phyloP scores from a whole-genome alignment of 2,888 invertebrate genomes.

The Siphlonurus alternatus region DNA sequence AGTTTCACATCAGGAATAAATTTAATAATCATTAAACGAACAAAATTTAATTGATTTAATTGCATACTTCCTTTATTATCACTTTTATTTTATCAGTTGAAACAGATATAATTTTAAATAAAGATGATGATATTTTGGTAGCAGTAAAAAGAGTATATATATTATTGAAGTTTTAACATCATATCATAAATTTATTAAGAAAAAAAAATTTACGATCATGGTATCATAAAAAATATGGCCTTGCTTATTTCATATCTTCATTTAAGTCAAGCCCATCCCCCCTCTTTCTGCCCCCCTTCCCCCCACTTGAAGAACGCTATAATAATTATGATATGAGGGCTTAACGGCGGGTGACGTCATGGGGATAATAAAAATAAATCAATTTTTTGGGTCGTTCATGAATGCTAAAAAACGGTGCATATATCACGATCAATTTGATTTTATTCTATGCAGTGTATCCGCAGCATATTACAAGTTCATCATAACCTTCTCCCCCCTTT shows the following conservation, averaged over 20 bases:
- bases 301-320: neutral
- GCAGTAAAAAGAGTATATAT: too few relatives aligned
- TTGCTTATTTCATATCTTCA: neutral
- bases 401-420: neutral
- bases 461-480: slow-evolving; percentile 1
- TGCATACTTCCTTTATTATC: too few relatives aligned
- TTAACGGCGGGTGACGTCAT: neutral
- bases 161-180: neutral
- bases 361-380: slow-evolving; percentile 2
- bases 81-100: too few relatives aligned
- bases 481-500: neutral
- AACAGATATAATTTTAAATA: too few relatives aligned
- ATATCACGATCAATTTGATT: slow-evolving; percentile 3
- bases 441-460: neutral
- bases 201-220: neutral
- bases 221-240: neutral
- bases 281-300: neutral
- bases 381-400: neutral
- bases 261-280: neutral
- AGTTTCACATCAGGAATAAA: too few relatives aligned
- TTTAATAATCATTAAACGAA: too few relatives aligned
- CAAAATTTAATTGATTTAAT: too few relatives aligned
- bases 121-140: too few relatives aligned
- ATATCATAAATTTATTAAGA: neutral
- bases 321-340: neutral